A percentile compares a stretch with the other conserved stretches of the same genome.
Evolutionary conservation across 1,140 invertebrate genomes (phyloP).

Genomic region (Ceratina australensis): DNA sequence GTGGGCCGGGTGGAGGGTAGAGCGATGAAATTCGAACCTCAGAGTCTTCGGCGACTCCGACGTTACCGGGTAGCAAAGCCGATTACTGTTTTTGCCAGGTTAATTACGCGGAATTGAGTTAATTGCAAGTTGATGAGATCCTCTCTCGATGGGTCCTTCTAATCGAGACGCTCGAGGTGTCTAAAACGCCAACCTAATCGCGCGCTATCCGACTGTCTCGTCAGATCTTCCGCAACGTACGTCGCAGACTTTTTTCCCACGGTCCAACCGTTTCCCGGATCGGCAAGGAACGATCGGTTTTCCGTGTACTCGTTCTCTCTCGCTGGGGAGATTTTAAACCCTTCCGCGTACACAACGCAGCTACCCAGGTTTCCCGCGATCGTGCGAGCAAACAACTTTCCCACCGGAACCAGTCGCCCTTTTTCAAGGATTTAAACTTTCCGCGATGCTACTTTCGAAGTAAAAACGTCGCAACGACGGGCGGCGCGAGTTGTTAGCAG

Average conservation of each 20-base stretch:
- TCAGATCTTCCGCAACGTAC: not conserved
- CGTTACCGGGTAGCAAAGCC: constrained; percentile 15
- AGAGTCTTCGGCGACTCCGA: constrained; percentile 1
- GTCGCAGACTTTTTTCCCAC: not conserved
- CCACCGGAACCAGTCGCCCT: constrained; percentile 32
- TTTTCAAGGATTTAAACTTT: constrained; percentile 62
- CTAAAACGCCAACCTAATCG: not conserved
- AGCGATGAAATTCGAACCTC: constrained; percentile 45
- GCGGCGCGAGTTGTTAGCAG: constrained; percentile 55
- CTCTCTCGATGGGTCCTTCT: not conserved
- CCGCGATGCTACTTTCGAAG: constrained; percentile 48
- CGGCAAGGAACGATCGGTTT: constrained; percentile 13
- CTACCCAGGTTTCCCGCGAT: constrained; percentile 18
- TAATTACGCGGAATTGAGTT: constrained; percentile 35
- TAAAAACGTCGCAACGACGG: constrained; percentile 46
- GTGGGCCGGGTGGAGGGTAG: too few species aligned
- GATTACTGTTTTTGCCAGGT: constrained; percentile 12
- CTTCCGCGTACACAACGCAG: constrained; percentile 24
- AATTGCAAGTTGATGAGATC: constrained; percentile 19
- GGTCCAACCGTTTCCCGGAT: not conserved
- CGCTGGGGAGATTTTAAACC: constrained; percentile 14
- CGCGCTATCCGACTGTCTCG: not conserved
- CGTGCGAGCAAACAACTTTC: constrained; percentile 58
- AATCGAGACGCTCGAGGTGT: not conserved
- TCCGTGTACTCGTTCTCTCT: not conserved